Evolutionary conservation across 2,888 invertebrate genomes (phyloP).

Genomic region (Holacanthella duospinosa): DNA sequence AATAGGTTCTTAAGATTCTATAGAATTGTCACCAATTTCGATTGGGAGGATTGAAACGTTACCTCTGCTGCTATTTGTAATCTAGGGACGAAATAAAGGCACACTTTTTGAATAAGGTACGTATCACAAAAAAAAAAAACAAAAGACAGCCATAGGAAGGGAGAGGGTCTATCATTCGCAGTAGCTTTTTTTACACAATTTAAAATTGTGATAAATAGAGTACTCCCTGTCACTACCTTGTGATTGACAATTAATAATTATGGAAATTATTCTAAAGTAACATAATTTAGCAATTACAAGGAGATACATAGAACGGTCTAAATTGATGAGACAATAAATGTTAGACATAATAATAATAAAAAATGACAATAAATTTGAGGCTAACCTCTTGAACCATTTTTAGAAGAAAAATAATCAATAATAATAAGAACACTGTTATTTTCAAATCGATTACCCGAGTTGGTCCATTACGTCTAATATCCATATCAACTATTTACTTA

Average conservation of each 20-base stretch:
- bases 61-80: no score
- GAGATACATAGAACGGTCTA: no score
- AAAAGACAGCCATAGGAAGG: not conserved
- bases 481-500: not conserved
- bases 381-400: no score
- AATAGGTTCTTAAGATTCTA: not conserved
- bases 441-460: no score
- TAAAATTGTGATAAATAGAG: not conserved
- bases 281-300: no score
- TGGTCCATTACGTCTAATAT: constrained; percentile 1
- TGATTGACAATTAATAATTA: no score
- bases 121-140: not conserved
- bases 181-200: no score
- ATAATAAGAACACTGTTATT: no score
- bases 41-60: no score
- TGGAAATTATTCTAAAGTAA: no score
- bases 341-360: not conserved
- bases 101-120: not conserved
- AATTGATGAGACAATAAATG: not conserved
- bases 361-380: not conserved
- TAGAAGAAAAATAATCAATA: not conserved
- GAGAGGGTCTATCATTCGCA: no score
- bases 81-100: not conserved
- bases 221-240: no score
- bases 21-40: not conserved